Conservation (phyloP, 2,888 invertebrate species). For the Smittia aterrima region DNA sequence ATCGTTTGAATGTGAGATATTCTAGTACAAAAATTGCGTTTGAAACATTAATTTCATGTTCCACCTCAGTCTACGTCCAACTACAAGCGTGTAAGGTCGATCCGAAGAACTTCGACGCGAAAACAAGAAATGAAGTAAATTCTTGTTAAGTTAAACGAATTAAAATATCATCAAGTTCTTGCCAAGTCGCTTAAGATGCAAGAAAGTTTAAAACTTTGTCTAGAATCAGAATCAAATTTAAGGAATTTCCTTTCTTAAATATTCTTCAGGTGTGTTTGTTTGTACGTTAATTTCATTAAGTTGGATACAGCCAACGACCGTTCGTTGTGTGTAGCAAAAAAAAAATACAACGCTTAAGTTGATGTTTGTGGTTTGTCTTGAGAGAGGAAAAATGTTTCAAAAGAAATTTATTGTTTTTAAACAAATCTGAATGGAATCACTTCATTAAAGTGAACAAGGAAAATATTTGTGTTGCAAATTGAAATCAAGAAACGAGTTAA, state of each 20-base stretch:
- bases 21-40: background rate
- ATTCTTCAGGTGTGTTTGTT: slow-evolving; percentile 36
- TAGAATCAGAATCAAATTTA: background rate
- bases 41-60: background rate
- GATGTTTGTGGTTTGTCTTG: slow-evolving; percentile 33
- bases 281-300: slow-evolving; percentile 36
- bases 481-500: background rate
- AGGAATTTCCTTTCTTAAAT: slow-evolving; percentile 25
- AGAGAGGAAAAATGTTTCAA: slow-evolving; percentile 18
- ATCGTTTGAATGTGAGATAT: background rate
- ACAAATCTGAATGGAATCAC: slow-evolving; percentile 14
- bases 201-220: background rate
- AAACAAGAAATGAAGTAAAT: background rate
- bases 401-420: slow-evolving; percentile 32
- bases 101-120: background rate
- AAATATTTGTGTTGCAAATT: slow-evolving; percentile 19
- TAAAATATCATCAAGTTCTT: background rate
- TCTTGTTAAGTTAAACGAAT: no score
- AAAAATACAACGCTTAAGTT: slow-evolving; percentile 3
- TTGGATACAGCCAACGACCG: background rate
- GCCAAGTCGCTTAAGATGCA: background rate
- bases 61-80: background rate
- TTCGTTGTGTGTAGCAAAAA: slow-evolving; percentile 6
- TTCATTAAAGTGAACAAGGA: background rate
- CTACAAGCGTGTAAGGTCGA: background rate